Evolutionary conservation across 2,888 invertebrate genomes (phyloP).

Genomic region (Oxystoma pomonae): DNA sequence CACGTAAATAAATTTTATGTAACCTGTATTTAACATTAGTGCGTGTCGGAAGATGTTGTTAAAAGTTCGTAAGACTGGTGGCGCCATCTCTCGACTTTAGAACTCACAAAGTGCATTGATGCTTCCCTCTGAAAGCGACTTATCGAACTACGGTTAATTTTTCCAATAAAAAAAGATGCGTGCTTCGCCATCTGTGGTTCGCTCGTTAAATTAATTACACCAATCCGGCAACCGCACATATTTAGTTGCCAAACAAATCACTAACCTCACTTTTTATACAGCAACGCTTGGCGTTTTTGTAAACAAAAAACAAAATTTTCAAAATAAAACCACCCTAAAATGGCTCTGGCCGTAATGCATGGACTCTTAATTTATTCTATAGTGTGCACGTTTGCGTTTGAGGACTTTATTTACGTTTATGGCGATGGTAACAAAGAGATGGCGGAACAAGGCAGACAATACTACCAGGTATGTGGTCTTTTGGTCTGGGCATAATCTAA

Average conservation of each 20-base stretch:
- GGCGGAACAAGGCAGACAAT: conserved; percentile 39
- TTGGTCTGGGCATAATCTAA: too few species aligned
- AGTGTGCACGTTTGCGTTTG: conserved; percentile 33
- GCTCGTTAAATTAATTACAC: too few species aligned
- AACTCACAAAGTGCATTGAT: too few species aligned
- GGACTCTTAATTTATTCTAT: conserved; percentile 22
- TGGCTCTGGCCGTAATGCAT: conserved; percentile 21
- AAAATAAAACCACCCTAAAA: conserved; percentile 7
- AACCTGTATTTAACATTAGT: conserved; percentile 11
- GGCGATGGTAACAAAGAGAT: conserved; percentile 38
- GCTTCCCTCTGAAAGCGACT: too few species aligned
- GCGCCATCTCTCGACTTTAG: too few species aligned
- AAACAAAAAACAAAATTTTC: not conserved
- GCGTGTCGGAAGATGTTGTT: not conserved
- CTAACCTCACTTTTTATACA: not conserved
- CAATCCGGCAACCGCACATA: too few species aligned
- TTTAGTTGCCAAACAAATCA: not conserved
- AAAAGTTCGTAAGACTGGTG: too few species aligned
- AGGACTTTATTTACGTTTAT: conserved; percentile 35
- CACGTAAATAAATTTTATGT: conserved; percentile 50
- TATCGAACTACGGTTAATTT: too few species aligned
- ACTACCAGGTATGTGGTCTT: conserved; percentile 41
- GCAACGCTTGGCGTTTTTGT: not conserved
- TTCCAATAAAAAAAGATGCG: too few species aligned
- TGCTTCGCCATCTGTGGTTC: not conserved